These are phyloP conservation scores for Cryptoprocta ferox DNA, from an alignment of 2,797 vertebrate genomes.

Conservation along the genomic window DNA sequence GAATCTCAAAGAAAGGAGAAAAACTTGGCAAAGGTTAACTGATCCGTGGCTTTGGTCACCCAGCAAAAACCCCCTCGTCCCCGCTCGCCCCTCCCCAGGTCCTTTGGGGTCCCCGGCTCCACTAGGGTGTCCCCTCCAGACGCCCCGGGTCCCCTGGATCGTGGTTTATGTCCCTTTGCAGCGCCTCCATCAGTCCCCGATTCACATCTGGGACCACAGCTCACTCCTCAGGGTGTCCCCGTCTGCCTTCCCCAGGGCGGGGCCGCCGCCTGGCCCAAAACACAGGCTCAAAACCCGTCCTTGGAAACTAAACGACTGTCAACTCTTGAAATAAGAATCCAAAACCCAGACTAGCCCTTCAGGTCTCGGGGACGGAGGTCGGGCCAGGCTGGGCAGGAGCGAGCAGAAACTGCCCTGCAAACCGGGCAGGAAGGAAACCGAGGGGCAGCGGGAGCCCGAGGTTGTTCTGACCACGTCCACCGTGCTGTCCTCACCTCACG, in stretches of 20 bases:
- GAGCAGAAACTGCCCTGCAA: not conserved
- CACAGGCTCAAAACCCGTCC: not conserved
- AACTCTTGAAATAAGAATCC: not conserved
- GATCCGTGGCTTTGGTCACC: not conserved
- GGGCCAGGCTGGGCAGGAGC: not conserved
- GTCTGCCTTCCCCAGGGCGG: not conserved
- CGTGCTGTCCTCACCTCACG: not conserved
- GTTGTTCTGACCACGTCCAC: no score
- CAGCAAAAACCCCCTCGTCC: not conserved
- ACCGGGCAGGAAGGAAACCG: not conserved
- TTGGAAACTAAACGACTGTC: not conserved
- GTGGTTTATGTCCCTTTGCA: accelerated
- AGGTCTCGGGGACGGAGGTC: not conserved
- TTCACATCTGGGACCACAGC: not conserved
- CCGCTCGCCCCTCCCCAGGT: no score
- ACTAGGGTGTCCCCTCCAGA: not conserved
- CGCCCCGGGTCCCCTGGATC: not conserved
- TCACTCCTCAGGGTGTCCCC: not conserved
- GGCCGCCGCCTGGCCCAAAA: not conserved
- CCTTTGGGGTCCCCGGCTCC: not conserved
- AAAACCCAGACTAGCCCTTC: not conserved
- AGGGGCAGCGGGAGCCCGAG: not conserved
- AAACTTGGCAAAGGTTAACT: no score
- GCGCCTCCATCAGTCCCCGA: not conserved
- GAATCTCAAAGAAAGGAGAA: no score